These are phyloP conservation scores for Torymus aiolomorphi DNA, from an alignment of 2,888 invertebrate genomes.

Conservation along the genomic window DNA sequence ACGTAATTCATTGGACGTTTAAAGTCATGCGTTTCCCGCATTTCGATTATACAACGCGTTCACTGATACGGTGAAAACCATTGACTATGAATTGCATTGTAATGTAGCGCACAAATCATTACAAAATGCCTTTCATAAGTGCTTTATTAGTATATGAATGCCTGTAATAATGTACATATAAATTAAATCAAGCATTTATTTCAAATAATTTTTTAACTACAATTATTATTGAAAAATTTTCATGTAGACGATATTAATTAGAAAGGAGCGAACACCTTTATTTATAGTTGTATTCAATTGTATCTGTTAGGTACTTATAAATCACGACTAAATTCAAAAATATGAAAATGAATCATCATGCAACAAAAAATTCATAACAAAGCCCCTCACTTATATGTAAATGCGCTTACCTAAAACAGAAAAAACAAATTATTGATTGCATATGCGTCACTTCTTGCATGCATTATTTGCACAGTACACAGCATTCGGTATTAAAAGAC, in stretches of 20 bases:
- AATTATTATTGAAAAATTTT: too few relatives aligned
- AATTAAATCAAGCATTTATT: too few relatives aligned
- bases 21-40: too few relatives aligned
- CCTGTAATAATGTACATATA: neutral
- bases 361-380: neutral
- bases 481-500: too few relatives aligned
- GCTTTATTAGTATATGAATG: neutral
- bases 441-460: constrained; percentile 14
- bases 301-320: too few relatives aligned
- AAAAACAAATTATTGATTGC: neutral
- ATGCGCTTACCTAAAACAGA: constrained; percentile 26
- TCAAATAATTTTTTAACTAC: too few relatives aligned
- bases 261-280: too few relatives aligned
- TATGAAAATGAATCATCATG: neutral
- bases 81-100: constrained; percentile 6
- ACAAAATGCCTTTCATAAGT: constrained; percentile 1
- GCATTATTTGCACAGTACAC: too few relatives aligned
- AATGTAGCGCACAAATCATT: constrained; percentile 2
- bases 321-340: too few relatives aligned
- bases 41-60: neutral
- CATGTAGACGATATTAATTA: too few relatives aligned
- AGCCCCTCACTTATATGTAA: neutral
- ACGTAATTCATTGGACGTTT: neutral
- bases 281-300: too few relatives aligned
- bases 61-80: constrained; percentile 2